These are phyloP conservation scores for Mycalesis mineus DNA, from an alignment of 2,888 invertebrate species.

Conservation along the genomic window DNA sequence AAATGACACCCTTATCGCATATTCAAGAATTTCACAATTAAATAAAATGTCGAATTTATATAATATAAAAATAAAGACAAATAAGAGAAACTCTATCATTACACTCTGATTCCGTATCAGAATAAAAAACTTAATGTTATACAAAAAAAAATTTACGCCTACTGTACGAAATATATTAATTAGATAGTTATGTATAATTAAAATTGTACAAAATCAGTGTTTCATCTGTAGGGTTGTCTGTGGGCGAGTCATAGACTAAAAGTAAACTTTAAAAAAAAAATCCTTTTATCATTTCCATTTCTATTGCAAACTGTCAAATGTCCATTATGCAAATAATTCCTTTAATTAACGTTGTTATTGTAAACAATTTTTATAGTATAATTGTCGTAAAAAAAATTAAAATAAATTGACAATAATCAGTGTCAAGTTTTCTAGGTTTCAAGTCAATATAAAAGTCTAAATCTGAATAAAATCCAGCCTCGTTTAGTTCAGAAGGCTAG, in stretches of 20 bases:
- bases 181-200: conserved; percentile 12
- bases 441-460: no score
- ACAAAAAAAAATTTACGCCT: conserved; percentile 58
- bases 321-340: no score
- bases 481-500: no score
- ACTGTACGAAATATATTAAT: conserved; percentile 49
- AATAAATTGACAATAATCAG: no score
- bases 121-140: conserved; percentile 57
- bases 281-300: no score
- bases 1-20: conserved; percentile 12
- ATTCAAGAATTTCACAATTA: conserved; percentile 24
- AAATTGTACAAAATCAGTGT: conserved; percentile 64
- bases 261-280: no score
- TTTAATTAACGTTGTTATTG: no score
- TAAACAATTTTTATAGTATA: no score
- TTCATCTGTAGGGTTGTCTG: conserved; percentile 20
- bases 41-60: conserved; percentile 53
- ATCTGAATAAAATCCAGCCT: no score
- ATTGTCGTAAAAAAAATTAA: no score
- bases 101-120: conserved; percentile 63
- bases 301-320: no score
- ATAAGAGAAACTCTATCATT: conserved; percentile 30
- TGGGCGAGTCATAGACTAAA: conserved; percentile 13
- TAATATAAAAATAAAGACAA: conserved; percentile 48
- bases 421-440: no score